Percentiles rank a stretch among this genome's conserved stretches.
These are phyloP conservation scores for Lepidocolaptes lacrymiger DNA, from an alignment of 2,797 vertebrate species.

Conservation along the genomic window DNA sequence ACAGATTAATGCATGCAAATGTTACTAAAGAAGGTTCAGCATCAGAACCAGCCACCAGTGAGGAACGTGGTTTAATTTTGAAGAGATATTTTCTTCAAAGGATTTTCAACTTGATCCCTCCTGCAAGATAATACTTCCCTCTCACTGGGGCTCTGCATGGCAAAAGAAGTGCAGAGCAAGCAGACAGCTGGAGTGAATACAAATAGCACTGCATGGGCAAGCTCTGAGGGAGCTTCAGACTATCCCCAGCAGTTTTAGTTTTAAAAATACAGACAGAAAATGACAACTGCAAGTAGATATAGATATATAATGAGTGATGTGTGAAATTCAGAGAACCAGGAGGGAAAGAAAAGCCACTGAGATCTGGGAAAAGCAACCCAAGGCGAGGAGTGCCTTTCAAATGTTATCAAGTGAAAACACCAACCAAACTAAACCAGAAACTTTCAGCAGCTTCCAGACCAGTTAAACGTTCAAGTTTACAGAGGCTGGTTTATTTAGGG, in stretches of 20 bases:
- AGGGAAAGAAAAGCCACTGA: neutral
- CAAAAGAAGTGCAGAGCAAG: slow-evolving; percentile 31
- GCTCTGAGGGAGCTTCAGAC: neutral
- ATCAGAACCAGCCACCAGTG: neutral
- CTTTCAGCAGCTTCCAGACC: neutral
- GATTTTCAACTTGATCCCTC: slow-evolving; percentile 25
- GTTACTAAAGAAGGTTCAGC: neutral
- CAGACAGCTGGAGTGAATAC: slow-evolving; percentile 36
- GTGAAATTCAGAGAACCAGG: neutral
- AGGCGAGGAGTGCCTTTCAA: neutral
- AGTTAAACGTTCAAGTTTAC: neutral
- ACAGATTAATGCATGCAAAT: neutral
- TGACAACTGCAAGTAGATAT: neutral
- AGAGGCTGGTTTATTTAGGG: neutral
- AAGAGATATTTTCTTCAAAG: neutral
- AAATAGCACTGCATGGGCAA: neutral
- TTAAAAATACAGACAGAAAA: neutral
- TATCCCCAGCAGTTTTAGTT: neutral
- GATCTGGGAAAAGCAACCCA: neutral
- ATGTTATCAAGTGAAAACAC: neutral
- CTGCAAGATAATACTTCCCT: neutral
- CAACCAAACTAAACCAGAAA: neutral
- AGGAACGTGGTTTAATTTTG: neutral
- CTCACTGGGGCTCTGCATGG: neutral
- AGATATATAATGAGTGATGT: fast-evolving